Conservation (phyloP, 1,140 invertebrate species). For the Meloidogyne floridensis region DNA sequence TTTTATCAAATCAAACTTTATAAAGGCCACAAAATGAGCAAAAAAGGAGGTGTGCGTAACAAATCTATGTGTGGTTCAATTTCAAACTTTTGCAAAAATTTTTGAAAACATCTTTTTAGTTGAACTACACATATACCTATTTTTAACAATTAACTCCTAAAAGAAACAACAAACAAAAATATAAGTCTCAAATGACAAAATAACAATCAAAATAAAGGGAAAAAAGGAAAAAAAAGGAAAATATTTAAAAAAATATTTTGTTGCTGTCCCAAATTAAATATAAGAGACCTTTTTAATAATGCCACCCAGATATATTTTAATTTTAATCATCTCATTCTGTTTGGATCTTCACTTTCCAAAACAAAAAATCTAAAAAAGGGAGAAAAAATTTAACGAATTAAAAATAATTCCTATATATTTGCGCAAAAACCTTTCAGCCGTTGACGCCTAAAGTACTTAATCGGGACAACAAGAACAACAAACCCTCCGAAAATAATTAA, state of each 20-base stretch:
- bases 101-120: too few species aligned
- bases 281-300: not conserved
- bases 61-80: too few species aligned
- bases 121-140: not conserved
- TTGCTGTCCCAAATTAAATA: not conserved
- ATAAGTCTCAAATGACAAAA: not conserved
- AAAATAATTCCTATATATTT: not conserved
- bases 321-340: not conserved
- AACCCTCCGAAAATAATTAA: too few species aligned
- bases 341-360: slow-evolving; percentile 30
- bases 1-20: too few species aligned
- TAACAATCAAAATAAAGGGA: not conserved
- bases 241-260: not conserved
- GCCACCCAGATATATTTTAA: not conserved
- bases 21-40: too few species aligned
- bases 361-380: not conserved
- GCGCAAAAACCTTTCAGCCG: too few species aligned
- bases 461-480: too few species aligned
- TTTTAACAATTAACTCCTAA: not conserved
- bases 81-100: too few species aligned
- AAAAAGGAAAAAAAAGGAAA: not conserved
- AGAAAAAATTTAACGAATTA: not conserved
- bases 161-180: slow-evolving; percentile 8
- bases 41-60: too few species aligned
- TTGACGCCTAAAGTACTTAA: too few species aligned